Evolutionary conservation across 2,113 vertebrate genomes (phyloP), one percentile per base, ranked within the genome.

Genomic region (Mionectes macconnelli): DNA sequence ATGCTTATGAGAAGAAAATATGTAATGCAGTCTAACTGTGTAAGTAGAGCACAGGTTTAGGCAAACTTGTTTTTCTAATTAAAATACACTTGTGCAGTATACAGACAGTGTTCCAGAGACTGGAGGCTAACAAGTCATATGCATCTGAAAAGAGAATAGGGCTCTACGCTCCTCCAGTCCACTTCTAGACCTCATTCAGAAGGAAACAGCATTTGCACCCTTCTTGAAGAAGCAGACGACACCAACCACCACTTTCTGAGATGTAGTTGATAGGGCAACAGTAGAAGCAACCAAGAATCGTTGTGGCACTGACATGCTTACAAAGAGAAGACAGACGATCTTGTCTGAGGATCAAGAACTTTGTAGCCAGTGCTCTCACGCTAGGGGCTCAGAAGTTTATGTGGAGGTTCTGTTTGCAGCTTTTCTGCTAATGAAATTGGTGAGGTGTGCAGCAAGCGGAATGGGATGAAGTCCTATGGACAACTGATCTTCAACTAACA

Each of bases 251-350:
- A 3, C 8, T 39, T 79, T 53, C 21, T 50, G 56, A 75, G 50
- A 33, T 1, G 0, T 13, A 24, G 35, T 18, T 60, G 63, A 9
- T 60, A 45, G 28, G 52, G 30, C 52, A 35, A 16, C 0, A 2
- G 52, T 8, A 31, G 52, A 60, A 76, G 24, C 45, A 18, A 33
- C 28, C 30, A n/a, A 42, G 50, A 30, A 16, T 28, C 33, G 28
- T 35, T 50, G 52, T 77, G 59, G 30, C 37, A 31, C 37, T 57
- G 59, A 7, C 19, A 2, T 25, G 3, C 59, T 73, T 60, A 19
- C 21, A 12, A 6, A 77, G 74, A 63, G 42, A 66, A 72, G 52
- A 30, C 24, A 4, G 0, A 1, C 22, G 30, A 28, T 62, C 55
- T 52, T 72, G 40, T 15, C 22, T 12, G 3, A 3, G 14, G 40